Base-by-base conservation (phyloP, 2,797 vertebrate species). In the Phrynocephalus vlangalii region DNA sequence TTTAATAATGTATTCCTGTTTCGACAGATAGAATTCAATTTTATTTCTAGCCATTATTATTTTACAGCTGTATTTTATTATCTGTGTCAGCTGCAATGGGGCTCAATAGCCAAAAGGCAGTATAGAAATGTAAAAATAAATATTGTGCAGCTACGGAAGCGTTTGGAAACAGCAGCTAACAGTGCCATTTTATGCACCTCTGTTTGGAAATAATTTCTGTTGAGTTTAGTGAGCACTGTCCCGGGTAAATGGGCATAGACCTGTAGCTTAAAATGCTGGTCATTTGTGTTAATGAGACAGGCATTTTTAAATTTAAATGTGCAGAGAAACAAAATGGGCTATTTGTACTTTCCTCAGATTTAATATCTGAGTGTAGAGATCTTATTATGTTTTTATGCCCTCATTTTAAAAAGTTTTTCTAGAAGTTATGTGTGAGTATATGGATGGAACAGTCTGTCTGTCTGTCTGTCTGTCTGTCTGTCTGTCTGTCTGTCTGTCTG, bases 401-500 rank as follows among this genome's bases (percentile, higher is more conserved):
- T 30, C 2, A 6, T 60, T 79, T 38, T 67, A 90, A 91, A 77
- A 79, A 77, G 50, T 1, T 0, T 84, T 52, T 75, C 0, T 3
- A 1, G 76, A 88, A 16, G 50, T 75, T 90, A 16, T 92, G 87
- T 89, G 13, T 56, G 52, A 13, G 13, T 56, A 56, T 56, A 56
- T 9, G 13, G 52, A 56, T 56, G 52, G 52, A 56, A 13, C 52
- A 10, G 52, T 56, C 9, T 56, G 2, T 56, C 9, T 56, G 1
- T 13, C 52, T 56, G 1, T 56, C 38, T 38, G n/a, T n/a, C n/a
- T n/a, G 38, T 3, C 3, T 38, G 38, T 3, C 3, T 44, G 3
- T 44, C 3, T 44, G 3, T 44, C 5, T 44, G 3, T 44, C 3
- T 44, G 3, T 44, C 5, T 44, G 38, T 44, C 3, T 5, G 38